Conservation (phyloP, 2,888 invertebrate genomes). For the Germaria angustata region DNA sequence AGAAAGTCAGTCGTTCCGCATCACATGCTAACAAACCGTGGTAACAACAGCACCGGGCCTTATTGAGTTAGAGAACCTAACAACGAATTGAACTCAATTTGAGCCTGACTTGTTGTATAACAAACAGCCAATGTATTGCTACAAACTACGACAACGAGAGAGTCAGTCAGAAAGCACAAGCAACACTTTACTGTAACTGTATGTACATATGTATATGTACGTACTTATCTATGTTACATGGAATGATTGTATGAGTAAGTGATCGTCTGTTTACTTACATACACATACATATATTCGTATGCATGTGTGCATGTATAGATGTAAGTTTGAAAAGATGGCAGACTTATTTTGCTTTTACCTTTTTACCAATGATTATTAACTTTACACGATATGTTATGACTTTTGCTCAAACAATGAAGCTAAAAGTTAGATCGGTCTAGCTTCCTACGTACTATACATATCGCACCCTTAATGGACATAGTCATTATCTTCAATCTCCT, state of each 20-base stretch:
- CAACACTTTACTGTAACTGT: constrained; percentile 9
- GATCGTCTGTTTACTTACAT: background rate
- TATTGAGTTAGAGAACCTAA: constrained; percentile 44
- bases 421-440: too few relatives aligned
- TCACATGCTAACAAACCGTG: constrained; percentile 52
- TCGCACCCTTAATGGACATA: too few relatives aligned
- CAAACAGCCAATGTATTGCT: constrained; percentile 21
- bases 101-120: constrained; percentile 53
- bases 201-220: background rate
- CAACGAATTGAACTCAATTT: constrained; percentile 50
- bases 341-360: background rate
- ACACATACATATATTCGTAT: too few relatives aligned
- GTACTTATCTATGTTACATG: background rate
- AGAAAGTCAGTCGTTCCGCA: constrained; percentile 63
- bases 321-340: background rate
- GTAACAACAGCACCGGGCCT: constrained; percentile 47
- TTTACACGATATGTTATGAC: background rate
- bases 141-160: constrained; percentile 27
- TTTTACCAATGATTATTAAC: background rate
- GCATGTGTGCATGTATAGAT: too few relatives aligned
- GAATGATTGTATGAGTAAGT: background rate
- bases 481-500: too few relatives aligned
- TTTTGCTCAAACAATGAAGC: too few relatives aligned
- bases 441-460: too few relatives aligned
- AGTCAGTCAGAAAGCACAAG: constrained; percentile 4